Conservation (phyloP, 2,113 vertebrate species). For the Ellobius talpinus region DNA sequence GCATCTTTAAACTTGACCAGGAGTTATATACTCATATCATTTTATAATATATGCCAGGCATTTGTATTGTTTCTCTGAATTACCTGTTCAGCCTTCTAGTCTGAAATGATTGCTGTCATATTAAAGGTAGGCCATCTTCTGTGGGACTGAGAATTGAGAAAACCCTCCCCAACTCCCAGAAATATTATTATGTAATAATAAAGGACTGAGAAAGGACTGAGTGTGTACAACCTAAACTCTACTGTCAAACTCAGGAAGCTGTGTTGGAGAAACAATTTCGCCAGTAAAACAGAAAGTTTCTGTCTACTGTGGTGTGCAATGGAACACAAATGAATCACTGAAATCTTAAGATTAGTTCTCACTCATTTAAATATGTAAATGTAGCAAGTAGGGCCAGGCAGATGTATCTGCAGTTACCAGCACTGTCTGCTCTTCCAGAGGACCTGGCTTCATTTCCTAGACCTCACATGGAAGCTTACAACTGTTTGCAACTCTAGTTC, state of each 20-base stretch:
- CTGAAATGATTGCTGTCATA: background rate
- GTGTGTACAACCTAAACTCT: background rate
- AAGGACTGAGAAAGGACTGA: slow-evolving; percentile 9
- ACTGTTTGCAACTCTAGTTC: background rate
- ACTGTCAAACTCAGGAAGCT: background rate
- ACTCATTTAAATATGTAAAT: slow-evolving; percentile 29
- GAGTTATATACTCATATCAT: background rate
- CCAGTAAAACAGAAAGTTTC: slow-evolving; percentile 47
- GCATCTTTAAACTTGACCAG: background rate
- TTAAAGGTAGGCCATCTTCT: background rate
- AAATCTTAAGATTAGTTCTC: slow-evolving; percentile 51
- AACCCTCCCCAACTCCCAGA: background rate
- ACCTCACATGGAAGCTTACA: background rate
- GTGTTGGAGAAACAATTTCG: slow-evolving; percentile 28
- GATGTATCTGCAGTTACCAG: background rate
- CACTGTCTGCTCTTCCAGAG: background rate
- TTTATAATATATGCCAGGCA: background rate
- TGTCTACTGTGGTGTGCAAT: background rate
- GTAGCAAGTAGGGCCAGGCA: background rate
- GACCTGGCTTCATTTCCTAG: background rate
- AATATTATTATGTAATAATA: background rate
- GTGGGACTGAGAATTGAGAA: background rate
- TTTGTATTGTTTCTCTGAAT: slow-evolving; percentile 16
- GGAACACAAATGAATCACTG: slow-evolving; percentile 55
- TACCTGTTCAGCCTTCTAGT: background rate